phyloP scores from a whole-genome alignment of 2,888 invertebrate species.

The Anoncus sp. region DNA sequence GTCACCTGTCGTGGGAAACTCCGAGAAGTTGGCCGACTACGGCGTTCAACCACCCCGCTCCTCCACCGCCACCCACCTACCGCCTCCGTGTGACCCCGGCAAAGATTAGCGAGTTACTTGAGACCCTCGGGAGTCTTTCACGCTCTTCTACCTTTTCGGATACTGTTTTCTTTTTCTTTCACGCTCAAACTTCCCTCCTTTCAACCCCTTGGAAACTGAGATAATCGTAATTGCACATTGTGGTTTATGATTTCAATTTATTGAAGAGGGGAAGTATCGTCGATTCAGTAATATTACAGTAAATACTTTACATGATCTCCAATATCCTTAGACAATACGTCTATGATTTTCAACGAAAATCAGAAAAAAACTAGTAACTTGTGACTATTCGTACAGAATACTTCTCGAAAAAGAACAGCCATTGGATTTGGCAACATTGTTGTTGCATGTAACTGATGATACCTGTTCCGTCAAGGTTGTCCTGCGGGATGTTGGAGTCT shows the following conservation, averaged over 20 bases:
- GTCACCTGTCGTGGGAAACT: slow-evolving; percentile 82
- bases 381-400: neutral
- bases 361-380: too few species aligned
- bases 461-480: too few species aligned
- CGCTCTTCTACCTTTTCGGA: slow-evolving; percentile 41
- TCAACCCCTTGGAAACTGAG: slow-evolving; percentile 8
- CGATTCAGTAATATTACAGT: neutral
- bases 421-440: neutral
- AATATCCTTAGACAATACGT: too few species aligned
- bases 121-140: slow-evolving; percentile 65
- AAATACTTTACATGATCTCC: neutral
- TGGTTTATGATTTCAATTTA: neutral
- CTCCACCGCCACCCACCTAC: slow-evolving; percentile 68
- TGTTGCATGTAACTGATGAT: neutral
- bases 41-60: slow-evolving; percentile 70
- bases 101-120: slow-evolving; percentile 64
- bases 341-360: neutral
- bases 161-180: slow-evolving; percentile 15
- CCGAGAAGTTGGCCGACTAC: slow-evolving; percentile 66
- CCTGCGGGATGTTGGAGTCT: too few species aligned
- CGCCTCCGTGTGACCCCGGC: slow-evolving; percentile 58
- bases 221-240: neutral
- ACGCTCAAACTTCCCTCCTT: neutral
- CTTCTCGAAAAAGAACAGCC: neutral
- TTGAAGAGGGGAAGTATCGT: neutral